Conservation (phyloP, 2,797 vertebrate species). For the Notolabrus celidotus region DNA sequence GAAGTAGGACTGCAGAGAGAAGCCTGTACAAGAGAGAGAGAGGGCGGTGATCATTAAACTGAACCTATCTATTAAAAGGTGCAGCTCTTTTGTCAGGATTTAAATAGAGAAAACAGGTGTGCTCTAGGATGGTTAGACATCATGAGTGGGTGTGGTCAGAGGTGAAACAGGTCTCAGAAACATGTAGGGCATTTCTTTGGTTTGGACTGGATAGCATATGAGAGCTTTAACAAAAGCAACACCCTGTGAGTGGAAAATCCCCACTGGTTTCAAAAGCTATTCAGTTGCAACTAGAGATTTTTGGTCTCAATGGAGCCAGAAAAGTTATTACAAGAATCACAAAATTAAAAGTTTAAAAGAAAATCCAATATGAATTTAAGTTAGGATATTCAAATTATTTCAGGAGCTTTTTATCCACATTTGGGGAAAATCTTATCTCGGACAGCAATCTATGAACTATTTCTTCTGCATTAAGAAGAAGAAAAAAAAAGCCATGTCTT, state of each 20-base stretch:
- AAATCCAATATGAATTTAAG: too few relatives aligned
- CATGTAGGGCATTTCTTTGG: not conserved
- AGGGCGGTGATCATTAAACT: not conserved
- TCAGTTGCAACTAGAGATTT: not conserved
- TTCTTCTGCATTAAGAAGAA: too few relatives aligned
- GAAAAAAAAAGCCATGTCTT: too few relatives aligned
- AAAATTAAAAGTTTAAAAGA: too few relatives aligned
- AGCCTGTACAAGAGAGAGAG: conserved; percentile 77
- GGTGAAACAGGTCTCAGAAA: not conserved
- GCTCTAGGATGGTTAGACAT: not conserved
- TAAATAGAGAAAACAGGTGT: not conserved
- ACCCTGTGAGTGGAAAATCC: not conserved
- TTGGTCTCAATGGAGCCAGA: not conserved
- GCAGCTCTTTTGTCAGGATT: not conserved
- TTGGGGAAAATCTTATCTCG: too few relatives aligned
- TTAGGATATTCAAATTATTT: too few relatives aligned
- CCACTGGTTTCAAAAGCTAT: not conserved
- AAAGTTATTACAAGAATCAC: too few relatives aligned
- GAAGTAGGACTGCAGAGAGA: conserved; percentile 91
- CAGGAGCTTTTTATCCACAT: too few relatives aligned
- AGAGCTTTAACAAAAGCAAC: not conserved
- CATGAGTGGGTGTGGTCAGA: not conserved
- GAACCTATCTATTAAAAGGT: not conserved
- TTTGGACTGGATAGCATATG: not conserved
- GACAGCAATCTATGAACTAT: too few relatives aligned